These are phyloP conservation scores for Dermatemys mawii DNA, from an alignment of 2,113 vertebrate species.

Conservation along the genomic window DNA sequence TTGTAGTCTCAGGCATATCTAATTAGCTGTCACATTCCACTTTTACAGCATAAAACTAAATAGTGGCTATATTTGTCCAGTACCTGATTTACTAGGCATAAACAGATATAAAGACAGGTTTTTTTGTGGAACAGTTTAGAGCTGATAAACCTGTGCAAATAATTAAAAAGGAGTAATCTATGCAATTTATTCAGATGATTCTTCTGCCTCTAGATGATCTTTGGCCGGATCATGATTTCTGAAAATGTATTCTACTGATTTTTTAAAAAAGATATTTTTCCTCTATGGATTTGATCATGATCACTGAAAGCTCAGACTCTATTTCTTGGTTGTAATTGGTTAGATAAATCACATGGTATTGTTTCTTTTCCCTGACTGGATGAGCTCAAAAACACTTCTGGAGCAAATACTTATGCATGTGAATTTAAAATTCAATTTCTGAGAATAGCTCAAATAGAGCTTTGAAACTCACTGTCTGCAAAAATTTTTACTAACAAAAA, in stretches of 20 bases:
- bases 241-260: not conserved
- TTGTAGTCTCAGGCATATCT: conserved; percentile 28
- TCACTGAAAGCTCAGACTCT: not conserved
- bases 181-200: not conserved
- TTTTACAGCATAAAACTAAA: conserved; percentile 26
- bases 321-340: not conserved
- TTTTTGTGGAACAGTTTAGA: not conserved
- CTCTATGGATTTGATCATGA: not conserved
- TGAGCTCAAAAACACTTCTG: not conserved
- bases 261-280: not conserved
- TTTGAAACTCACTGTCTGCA: not conserved
- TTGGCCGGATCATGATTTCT: not conserved
- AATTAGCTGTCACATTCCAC: conserved; percentile 43
- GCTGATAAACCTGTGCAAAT: not conserved
- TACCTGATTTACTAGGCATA: conserved; percentile 13
- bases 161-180: not conserved
- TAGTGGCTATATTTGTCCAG: conserved; percentile 44
- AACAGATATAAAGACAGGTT: not conserved
- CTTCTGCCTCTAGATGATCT: not conserved
- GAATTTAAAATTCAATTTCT: not conserved
- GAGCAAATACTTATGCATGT: not conserved
- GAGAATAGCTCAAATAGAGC: rapidly evolving
- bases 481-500: not conserved
- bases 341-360: not conserved
- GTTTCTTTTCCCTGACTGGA: not conserved